phyloP scores from a whole-genome alignment of 2,888 invertebrate species.

The Drosophila heteroneura region DNA sequence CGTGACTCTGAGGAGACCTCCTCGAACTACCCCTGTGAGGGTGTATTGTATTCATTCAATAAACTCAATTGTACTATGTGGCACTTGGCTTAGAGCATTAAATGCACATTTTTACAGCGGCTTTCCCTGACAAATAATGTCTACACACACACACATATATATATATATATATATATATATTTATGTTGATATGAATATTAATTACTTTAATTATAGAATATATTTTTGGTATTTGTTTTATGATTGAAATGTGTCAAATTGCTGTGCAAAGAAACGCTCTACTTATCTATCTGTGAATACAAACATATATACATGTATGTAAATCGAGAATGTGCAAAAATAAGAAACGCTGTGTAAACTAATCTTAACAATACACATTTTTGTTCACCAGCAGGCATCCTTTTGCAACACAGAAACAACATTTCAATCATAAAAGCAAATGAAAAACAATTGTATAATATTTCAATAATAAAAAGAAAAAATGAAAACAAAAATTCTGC shows the following conservation, averaged over 20 bases:
- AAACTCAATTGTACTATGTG: neutral
- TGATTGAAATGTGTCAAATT: constrained; percentile 86
- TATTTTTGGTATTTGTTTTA: constrained; percentile 81
- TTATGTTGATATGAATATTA: constrained; percentile 38
- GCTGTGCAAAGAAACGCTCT: constrained; percentile 60
- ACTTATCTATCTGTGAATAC: constrained; percentile 41
- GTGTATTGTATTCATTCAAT: constrained; percentile 1
- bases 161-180: neutral
- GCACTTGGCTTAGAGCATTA: constrained; percentile 8
- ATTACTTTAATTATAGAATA: constrained; percentile 43
- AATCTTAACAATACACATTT: constrained; percentile 66
- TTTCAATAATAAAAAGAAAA: constrained; percentile 35
- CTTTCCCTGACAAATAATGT: constrained; percentile 43
- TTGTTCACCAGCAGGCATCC: constrained; percentile 83
- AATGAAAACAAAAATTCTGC: constrained; percentile 9
- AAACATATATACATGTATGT: constrained; percentile 6
- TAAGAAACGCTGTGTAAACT: constrained; percentile 47
- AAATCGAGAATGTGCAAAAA: constrained; percentile 35
- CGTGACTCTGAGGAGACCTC: constrained; percentile 55
- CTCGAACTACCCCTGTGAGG: constrained; percentile 18
- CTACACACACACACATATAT: neutral
- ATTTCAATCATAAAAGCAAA: constrained; percentile 86
- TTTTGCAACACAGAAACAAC: constrained; percentile 86
- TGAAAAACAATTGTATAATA: constrained; percentile 42
- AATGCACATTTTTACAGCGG: constrained; percentile 15